Evolutionary conservation across 2,888 invertebrate genomes (phyloP), one percentile per base, ranked within the genome.

Genomic region (Habrosyne pyritoides): DNA sequence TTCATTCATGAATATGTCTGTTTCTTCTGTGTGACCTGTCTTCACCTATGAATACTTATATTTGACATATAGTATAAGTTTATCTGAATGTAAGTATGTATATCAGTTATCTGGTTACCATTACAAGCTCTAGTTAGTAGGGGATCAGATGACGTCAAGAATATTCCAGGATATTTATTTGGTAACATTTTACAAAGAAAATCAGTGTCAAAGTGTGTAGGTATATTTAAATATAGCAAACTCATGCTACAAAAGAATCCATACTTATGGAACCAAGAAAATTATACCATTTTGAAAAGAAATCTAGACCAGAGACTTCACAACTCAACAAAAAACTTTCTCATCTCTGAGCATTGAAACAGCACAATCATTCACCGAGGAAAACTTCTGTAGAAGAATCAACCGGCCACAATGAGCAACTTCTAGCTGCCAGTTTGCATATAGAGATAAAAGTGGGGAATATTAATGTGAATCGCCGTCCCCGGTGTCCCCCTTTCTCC

Each of bases 401-500:
- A 87, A 83, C 84, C 83, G 81, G 83, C 87, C 88, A 91, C 91
- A 91, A 91, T 92, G 91, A 91, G 84, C 83, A 89, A 89, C 82
- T 87, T 87, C 86, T 84, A 85, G 83, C 87, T 86, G 90, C 91
- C 91, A 91, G 91, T 92, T 92, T 91, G 92, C 92, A 92, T 92
- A 91, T 91, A 92, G 92, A 92, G 92, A 92, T 92, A 92, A 92
- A 92, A 92, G 91, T 91, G 86, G 91, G 90, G 92, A 91, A 92
- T 92, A 92, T 91, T 92, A 92, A 92, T 92, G 91, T 87, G 91
- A 85, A 87, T 87, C 85, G 84, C 84, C 86, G 74, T 66, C 79
- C 70, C 77, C 75, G 59, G 60, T 67, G 63, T 71, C 73, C 72
- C 72, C 67, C 56, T 42, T 42, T 61, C 65, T 64, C 69, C 71